Base-by-base conservation (phyloP, 2,113 vertebrate genomes). In the Rhinichthys klamathensis region DNA sequence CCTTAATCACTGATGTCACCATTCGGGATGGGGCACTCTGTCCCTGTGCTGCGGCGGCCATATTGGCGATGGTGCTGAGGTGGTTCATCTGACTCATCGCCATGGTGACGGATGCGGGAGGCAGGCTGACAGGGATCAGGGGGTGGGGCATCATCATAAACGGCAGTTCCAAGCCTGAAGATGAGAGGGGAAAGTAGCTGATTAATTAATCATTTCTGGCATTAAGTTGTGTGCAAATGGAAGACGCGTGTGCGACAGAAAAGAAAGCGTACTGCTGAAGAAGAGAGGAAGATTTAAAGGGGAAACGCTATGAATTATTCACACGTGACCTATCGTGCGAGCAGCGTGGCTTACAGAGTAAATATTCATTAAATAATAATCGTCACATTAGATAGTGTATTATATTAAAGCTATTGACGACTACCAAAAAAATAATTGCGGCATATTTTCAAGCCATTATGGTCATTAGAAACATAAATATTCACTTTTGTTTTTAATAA, bases 141-240 rank as follows among this genome's bases (percentile, higher is more conserved):
- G 98, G 98, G 91, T 99, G 98, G 89, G 98, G 98, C 98, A 99
- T 99, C 98, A 99, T 99, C 98, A 99, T 99, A 92, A 99, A 99
- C 90, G 98, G 98, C 91, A 99, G 97, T 92, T 99, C 98, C 95
- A 99, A 91, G 90, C 98, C 98, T 99, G 90, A 78, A 87, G 85
- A 86, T 72, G 69, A 86, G 89, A 80, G 84, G 89, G 91, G 85
- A 93, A 88, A 88, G 61, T 74, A 44, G 80, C 91, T 89, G 89
- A 89, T 92, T 91, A 93, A 89, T 91, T 92, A 93, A 92, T 82
- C 90, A 91, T 87, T 82, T 87, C 80, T 83, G 79, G 72, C 61
- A 86, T 82, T 82, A 89, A 82, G 80, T 81, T 69, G 25, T 69
- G 80, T 81, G 80, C 80, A 81, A 81, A 81, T 81, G 80, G 44